phyloP scores from a whole-genome alignment of 2,113 vertebrate species.

The Dicerorhinus sumatrensis region DNA sequence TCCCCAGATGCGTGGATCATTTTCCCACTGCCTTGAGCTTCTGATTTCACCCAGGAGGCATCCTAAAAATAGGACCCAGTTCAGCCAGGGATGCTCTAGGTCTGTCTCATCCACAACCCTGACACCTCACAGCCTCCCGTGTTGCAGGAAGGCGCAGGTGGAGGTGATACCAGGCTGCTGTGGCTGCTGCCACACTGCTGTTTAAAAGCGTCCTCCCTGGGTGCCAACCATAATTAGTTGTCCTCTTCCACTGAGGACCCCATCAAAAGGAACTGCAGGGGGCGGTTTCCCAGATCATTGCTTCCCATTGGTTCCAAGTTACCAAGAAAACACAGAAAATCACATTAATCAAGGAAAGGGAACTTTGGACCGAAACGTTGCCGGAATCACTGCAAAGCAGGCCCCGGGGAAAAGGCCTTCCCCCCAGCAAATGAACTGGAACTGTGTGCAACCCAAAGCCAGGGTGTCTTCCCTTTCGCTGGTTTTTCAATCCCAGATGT shows the following conservation, averaged over 20 bases:
- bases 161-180: neutral
- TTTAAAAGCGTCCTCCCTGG: neutral
- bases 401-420: neutral
- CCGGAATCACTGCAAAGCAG: neutral
- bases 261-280: neutral
- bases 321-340: constrained; percentile 59
- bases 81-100: neutral
- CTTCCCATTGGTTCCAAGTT: constrained; percentile 17
- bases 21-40: neutral
- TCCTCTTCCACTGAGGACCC: neutral
- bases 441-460: neutral
- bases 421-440: neutral
- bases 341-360: constrained; percentile 23
- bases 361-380: neutral
- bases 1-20: neutral
- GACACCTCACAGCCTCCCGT: neutral
- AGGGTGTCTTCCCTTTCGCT: neutral
- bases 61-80: neutral
- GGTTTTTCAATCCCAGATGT: constrained; percentile 42
- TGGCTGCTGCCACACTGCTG: neutral
- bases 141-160: neutral
- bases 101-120: neutral
- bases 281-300: neutral
- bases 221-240: neutral
- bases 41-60: neutral